Base-by-base conservation (phyloP, 2,888 invertebrate genomes). In the Catonia carolina region DNA sequence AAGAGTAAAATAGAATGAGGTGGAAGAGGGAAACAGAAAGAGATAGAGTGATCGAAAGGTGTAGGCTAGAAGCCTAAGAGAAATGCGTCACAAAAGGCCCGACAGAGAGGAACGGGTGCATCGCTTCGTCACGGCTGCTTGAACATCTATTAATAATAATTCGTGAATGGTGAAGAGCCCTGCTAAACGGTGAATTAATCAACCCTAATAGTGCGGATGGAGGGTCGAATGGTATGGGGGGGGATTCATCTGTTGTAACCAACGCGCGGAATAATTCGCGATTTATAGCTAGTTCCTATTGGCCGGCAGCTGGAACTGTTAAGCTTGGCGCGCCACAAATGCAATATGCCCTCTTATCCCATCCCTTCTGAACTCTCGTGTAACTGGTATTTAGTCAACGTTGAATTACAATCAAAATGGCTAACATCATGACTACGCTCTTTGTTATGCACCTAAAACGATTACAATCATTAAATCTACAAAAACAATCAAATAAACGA, bases 101-200 rank as follows among this genome's bases (percentile, higher is more conserved):
- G 27, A 27, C 27, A 27, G 45, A 23, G 45, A 22, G 22, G 14
- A 27, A 45, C 22, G 45, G 45, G 22, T 27, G 45, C 45, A 23
- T 27, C 27, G 27, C 27, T 27, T 27, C 27, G 45, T 45, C 45
- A 45, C 45, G 45, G 45, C 45, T 45, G 27, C 45, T 45, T 45
- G 45, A 45, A 20, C 45, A 45, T n/a, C 45, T 45, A 45, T 45
- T 45, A 45, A 45, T 45, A 45, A 45, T 45, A 45, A 45, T 45
- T 45, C 27, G 23, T 45, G 45, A 45, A 45, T 45, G 27, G 45
- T 6, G 45, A 45, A 45, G 41, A 22, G 45, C 45, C 45, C 45
- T 22, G 45, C 45, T 45, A 45, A 45, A 45, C 45, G 45, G 45
- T 45, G 45, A 45, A 45, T 45, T 45, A 45, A 45, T 45, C 45